Conservation (phyloP, 2,113 vertebrate genomes). For the Oreotrochilus melanogaster region DNA sequence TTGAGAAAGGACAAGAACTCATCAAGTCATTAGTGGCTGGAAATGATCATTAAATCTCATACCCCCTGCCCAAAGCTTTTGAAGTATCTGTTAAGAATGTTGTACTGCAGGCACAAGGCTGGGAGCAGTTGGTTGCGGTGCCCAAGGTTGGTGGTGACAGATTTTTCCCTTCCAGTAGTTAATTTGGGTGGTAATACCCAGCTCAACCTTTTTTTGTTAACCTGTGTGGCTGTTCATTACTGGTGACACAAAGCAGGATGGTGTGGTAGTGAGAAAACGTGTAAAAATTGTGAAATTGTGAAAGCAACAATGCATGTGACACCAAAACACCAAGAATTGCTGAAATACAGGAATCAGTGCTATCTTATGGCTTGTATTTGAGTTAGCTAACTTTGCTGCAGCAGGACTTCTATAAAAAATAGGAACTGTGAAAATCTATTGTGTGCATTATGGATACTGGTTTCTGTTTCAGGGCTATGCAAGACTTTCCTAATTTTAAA, state of each 20-base stretch:
- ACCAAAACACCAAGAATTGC: not conserved
- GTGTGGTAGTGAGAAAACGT: not conserved
- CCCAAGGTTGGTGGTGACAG: not conserved
- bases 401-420: not conserved
- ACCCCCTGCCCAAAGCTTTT: not conserved
- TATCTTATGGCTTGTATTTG: not conserved
- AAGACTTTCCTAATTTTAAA: not conserved
- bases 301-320: not conserved
- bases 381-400: not conserved
- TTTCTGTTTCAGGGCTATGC: not conserved
- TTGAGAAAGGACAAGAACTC: not conserved
- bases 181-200: not conserved
- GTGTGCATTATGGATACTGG: not conserved
- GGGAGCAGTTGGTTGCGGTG: accelerated
- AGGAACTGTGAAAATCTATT: not conserved
- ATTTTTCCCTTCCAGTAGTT: not conserved
- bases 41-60: not conserved
- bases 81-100: not conserved
- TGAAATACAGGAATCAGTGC: not conserved
- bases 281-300: not conserved
- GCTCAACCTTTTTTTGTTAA: not conserved
- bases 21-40: not conserved
- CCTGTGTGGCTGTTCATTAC: not conserved
- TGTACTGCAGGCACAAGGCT: accelerated
- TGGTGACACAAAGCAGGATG: not conserved